Percentiles rank a stretch among this genome's conserved stretches.
phyloP scores from a whole-genome alignment of 1,140 invertebrate genomes.

The Eurosta solidaginis region DNA sequence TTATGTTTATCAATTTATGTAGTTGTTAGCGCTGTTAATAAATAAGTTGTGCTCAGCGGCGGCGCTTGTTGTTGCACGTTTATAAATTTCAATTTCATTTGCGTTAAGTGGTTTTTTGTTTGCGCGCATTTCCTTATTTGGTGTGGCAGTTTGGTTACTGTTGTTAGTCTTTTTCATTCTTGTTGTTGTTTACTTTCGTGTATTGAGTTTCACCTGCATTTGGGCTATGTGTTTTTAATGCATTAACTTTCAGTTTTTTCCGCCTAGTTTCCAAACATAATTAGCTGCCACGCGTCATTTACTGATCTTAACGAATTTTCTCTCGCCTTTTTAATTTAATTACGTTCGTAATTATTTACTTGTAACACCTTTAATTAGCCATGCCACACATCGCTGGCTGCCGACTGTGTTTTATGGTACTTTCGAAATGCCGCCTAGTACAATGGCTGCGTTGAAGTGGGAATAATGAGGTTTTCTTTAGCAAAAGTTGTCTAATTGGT shows the following conservation, averaged over 20 bases:
- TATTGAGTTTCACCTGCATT: not conserved
- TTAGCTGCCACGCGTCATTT: conserved; percentile 13
- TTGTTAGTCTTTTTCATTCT: not conserved
- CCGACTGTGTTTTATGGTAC: not conserved
- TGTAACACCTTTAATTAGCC: conserved; percentile 8
- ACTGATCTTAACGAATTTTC: not conserved
- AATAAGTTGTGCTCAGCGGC: conserved; percentile 13
- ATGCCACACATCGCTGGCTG: not conserved
- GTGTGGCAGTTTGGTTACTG: not conserved
- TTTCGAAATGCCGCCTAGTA: not conserved
- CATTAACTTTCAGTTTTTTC: not conserved
- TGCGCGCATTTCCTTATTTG: conserved; percentile 8
- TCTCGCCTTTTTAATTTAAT: conserved; percentile 26
- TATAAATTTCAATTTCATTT: not conserved
- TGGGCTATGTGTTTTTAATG: not conserved
- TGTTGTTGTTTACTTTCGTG: not conserved
- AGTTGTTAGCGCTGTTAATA: not conserved
- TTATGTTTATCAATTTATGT: not conserved
- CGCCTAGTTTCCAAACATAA: not conserved
- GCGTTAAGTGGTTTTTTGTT: not conserved
- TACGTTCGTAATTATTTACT: not conserved
- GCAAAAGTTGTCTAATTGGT: too few relatives aligned
- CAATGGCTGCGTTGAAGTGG: not conserved
- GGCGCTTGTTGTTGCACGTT: conserved; percentile 13
- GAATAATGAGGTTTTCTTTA: not conserved